Evolutionary conservation across 2,888 invertebrate genomes (phyloP).

Genomic region (Liposcelis brunnea): DNA sequence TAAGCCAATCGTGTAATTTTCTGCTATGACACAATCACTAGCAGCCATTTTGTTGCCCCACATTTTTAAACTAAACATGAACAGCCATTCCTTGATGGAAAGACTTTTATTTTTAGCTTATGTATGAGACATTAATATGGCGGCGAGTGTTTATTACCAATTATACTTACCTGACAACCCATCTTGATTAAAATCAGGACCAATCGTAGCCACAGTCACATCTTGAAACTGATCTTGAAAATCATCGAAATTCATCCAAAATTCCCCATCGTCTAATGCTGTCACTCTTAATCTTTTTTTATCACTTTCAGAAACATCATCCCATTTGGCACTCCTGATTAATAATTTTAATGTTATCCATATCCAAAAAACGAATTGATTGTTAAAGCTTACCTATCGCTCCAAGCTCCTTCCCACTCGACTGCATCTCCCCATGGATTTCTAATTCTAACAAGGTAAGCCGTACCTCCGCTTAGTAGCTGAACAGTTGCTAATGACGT

Average conservation of each 20-base stretch:
- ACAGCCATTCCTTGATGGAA: not conserved
- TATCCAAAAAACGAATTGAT: too few species aligned
- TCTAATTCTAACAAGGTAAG: slow-evolving; percentile 25
- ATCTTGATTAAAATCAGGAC: slow-evolving; percentile 28
- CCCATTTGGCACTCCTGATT: slow-evolving; percentile 24
- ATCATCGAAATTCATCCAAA: slow-evolving; percentile 30
- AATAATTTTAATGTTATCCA: too few species aligned
- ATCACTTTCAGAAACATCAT: slow-evolving; percentile 24
- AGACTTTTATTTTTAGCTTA: too few species aligned
- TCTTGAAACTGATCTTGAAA: slow-evolving; percentile 28
- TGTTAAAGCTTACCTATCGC: too few species aligned
- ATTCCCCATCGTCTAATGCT: slow-evolving; percentile 27
- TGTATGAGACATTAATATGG: too few species aligned
- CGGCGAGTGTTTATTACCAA: too few species aligned
- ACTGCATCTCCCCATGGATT: slow-evolving; percentile 31
- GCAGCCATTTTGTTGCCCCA: too few species aligned
- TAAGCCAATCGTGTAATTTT: too few species aligned
- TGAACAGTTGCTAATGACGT: slow-evolving; percentile 25
- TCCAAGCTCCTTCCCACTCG: slow-evolving; percentile 32
- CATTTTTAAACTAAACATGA: too few species aligned
- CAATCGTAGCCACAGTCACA: slow-evolving; percentile 28
- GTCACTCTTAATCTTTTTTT: slow-evolving; percentile 22
- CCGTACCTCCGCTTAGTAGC: slow-evolving; percentile 13
- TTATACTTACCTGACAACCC: slow-evolving; percentile 18
- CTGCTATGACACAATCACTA: too few species aligned